Evolutionary conservation across 1,140 invertebrate genomes (phyloP), one percentile per base, ranked within the genome.

Genomic region (Zaprionus nigranus): DNA sequence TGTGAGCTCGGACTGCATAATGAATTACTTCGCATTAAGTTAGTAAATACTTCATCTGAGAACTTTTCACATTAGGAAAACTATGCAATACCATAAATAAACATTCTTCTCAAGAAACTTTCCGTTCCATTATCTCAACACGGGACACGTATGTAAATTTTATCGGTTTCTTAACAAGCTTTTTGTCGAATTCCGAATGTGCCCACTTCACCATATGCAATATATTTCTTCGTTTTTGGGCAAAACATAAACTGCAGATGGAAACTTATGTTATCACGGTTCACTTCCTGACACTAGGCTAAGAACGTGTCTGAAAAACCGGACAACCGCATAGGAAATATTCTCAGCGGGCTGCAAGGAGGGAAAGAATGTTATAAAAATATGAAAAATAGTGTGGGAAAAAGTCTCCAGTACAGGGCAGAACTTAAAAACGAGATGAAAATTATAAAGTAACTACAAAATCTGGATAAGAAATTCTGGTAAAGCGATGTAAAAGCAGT

Each of bases 401-500:
- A 59, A 67, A 72, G 83, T 69, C 46, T 40, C 46, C 57, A 26
- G 64, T 53, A 64, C 40, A 56, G 69, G 59, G 73, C 40, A 58
- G 68, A 81, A 83, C 84, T 87, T 83, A 72, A 81, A 87, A 83
- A 78, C 76, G 74, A 87, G 79, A 88, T 83, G 83, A 88, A 87
- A 87, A 88, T 88, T 88, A 90, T 88, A 88, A 88, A 90, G 84
- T 88, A 88, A 88, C 84, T 90, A 90, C 84, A 90, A 90, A 90
- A 88, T 88, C 84, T 88, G 88, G 85, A 88, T 85, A 88, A 84
- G 78, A 72, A 84, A 84, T 72, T 69, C 58, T 36, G 57, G 36
- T 36, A 51, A 43, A 26, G 20, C 30, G 38, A 26, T 20, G 34
- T 4, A 24, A 54, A 22, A 11, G 20, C 11, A 36, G 30, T 28